Evolutionary conservation across 1,140 invertebrate species (phyloP).

Genomic region (Oncopodura yosiiana): DNA sequence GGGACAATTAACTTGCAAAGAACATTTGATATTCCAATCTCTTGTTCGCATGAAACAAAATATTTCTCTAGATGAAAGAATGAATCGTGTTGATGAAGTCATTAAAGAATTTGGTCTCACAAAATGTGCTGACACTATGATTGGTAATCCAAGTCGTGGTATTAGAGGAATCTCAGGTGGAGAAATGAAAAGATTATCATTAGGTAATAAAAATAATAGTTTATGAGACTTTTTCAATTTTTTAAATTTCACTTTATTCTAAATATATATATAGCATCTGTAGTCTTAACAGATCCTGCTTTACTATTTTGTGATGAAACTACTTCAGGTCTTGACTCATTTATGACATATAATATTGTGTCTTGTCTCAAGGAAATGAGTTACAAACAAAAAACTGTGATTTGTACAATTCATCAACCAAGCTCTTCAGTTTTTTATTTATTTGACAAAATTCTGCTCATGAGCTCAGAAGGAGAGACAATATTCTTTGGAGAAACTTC

Average conservation of each 20-base stretch:
- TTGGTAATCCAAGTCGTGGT: slow-evolving; percentile 64
- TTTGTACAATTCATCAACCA: slow-evolving; percentile 38
- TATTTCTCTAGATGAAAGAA: slow-evolving; percentile 62
- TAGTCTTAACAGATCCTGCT: slow-evolving; percentile 76
- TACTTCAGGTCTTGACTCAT: slow-evolving; percentile 77
- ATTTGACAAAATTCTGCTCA: slow-evolving; percentile 79
- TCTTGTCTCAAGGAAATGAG: slow-evolving; percentile 66
- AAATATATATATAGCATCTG: background rate
- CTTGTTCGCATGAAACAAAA: slow-evolving; percentile 80
- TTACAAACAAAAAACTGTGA: slow-evolving; percentile 42
- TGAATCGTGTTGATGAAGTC: slow-evolving; percentile 77
- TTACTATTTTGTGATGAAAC: slow-evolving; percentile 96
- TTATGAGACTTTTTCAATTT: background rate
- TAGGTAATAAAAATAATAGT: slow-evolving; percentile 73
- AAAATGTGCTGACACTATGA: slow-evolving; percentile 77
- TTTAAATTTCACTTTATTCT: background rate
- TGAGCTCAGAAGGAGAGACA: slow-evolving; percentile 85
- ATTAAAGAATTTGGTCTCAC: slow-evolving; percentile 72
- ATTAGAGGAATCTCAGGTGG: slow-evolving; percentile 92
- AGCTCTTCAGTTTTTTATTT: slow-evolving; percentile 76
- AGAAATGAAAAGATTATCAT: slow-evolving; percentile 85
- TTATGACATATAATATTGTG: slow-evolving; percentile 80
- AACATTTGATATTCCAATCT: slow-evolving; percentile 73
- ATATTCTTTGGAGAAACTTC: slow-evolving; percentile 75
- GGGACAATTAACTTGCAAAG: slow-evolving; percentile 83